Conservation (phyloP, 2,797 vertebrate genomes). For the Lagocephalus sceleratus region DNA sequence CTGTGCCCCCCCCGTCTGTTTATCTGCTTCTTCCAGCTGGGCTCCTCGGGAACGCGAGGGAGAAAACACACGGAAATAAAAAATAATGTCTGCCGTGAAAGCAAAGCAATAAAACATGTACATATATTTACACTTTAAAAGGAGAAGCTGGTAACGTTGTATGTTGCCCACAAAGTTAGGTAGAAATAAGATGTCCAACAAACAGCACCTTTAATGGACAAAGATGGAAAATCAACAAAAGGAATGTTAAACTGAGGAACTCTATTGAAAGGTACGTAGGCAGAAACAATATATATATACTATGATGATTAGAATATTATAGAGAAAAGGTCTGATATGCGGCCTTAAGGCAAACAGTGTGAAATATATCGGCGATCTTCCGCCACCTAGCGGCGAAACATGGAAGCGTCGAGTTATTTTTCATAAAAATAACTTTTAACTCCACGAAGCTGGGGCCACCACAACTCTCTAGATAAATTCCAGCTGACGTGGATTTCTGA, state of each 20-base stretch:
- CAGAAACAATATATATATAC: background rate
- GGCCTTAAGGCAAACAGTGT: too few species aligned
- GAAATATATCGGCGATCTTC: too few species aligned
- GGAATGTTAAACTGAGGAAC: constrained; percentile 3
- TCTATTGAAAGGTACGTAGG: background rate
- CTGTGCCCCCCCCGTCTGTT: constrained; percentile 61
- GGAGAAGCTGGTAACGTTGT: background rate
- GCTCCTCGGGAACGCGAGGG: constrained; percentile 65
- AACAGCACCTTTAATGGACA: background rate
- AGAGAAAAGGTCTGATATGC: too few species aligned
- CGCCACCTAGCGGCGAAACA: too few species aligned
- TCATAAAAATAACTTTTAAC: too few species aligned
- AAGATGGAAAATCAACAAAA: background rate
- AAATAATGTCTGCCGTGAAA: constrained; percentile 26
- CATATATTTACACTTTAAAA: background rate
- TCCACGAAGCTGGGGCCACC: too few species aligned
- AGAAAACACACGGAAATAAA: constrained; percentile 43
- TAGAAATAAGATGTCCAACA: background rate
- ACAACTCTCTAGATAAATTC: too few species aligned
- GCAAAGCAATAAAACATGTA: constrained; percentile 42
- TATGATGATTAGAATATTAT: background rate
- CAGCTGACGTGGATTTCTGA: too few species aligned
- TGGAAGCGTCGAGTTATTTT: too few species aligned
- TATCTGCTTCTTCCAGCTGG: constrained; percentile 80
- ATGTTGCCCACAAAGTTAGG: constrained; percentile 6